Base-by-base conservation (phyloP, 2,797 vertebrate species). In the Pogoniulus pusillus region DNA sequence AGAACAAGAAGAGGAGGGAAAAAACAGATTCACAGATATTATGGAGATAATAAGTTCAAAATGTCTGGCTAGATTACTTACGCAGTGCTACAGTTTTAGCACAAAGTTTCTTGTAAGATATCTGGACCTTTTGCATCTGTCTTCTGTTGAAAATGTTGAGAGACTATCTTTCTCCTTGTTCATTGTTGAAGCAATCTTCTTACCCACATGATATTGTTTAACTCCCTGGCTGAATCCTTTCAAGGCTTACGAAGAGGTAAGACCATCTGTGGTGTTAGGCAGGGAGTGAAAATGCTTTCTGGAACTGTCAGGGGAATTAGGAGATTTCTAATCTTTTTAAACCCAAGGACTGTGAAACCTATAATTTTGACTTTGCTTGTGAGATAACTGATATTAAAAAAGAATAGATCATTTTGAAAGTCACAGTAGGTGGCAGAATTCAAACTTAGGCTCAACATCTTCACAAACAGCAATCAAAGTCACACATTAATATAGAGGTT, bases 231-330 rank as follows among this genome's bases (percentile, higher is more conserved):
- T 94, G 43, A 65, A 75, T 59, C 47, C n/a, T 32, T 79, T 35
- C 37, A 91, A 83, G 59, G 24, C 7, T 83, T 75, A 63, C 5
- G 30, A 32, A 64, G 69, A 87, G 73, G 77, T 87, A 91, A 81
- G 51, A 80, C 87, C 85, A 89, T 71, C 76, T 89, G 85, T 87
- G 43, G 69, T 89, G 49, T 62, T 51, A 89, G 58, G 76, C 72
- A 83, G 59, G 71, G 69, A 78, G 73, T 59, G 54, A 85, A 62
- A 96, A 89, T 37, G 13, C 16, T 87, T 80, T 77, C 82, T 91
- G 82, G 87, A 92, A 82, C 62, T 91, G 69, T 65, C 85, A 89
- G 18, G 27, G 23, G 51, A 71, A 68, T 73, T 75, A 78, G 37
- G 49, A 78, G 30, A 75, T 58, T 71, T 89, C 58, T 80, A 30